Conservation (phyloP, 2,888 invertebrate species). For the Campoplex capitator region DNA sequence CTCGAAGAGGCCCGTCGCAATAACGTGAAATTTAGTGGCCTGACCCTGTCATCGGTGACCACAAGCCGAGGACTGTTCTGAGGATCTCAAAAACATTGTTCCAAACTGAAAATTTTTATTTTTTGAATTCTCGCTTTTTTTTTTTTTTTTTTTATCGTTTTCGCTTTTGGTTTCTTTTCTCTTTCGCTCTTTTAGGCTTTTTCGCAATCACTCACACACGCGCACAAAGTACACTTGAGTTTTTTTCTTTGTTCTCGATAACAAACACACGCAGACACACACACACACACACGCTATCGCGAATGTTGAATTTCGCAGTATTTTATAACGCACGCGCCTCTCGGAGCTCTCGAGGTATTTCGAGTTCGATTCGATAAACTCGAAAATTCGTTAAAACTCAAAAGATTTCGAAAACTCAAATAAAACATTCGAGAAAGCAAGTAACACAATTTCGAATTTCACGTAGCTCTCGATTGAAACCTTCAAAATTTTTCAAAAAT, state of each 20-base stretch:
- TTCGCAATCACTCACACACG: not conserved
- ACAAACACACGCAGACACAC: constrained; percentile 10
- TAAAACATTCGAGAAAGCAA: not conserved
- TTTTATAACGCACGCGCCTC: not conserved
- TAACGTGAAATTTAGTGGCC: constrained; percentile 60
- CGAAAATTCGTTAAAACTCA: not conserved
- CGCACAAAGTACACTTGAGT: not conserved
- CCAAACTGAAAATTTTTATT: not conserved
- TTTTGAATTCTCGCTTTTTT: not conserved
- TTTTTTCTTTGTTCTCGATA: constrained; percentile 19
- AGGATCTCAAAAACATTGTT: not conserved
- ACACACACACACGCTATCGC: not conserved
- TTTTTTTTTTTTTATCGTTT: not conserved
- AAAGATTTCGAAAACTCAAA: not conserved
- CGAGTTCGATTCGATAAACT: constrained; percentile 6
- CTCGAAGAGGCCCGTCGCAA: constrained; percentile 46
- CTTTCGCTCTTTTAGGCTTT: not conserved
- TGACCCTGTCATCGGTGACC: constrained; percentile 70
- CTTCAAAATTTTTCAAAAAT: not conserved
- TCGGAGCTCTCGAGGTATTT: not conserved
- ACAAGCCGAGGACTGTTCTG: constrained; percentile 59
- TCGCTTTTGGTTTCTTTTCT: not conserved
- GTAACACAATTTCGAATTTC: too few species aligned
- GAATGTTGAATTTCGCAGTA: not conserved
- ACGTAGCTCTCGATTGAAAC: too few species aligned